Base-by-base conservation (phyloP, 2,797 vertebrate species). In the Parotocinclus haroldoi region DNA sequence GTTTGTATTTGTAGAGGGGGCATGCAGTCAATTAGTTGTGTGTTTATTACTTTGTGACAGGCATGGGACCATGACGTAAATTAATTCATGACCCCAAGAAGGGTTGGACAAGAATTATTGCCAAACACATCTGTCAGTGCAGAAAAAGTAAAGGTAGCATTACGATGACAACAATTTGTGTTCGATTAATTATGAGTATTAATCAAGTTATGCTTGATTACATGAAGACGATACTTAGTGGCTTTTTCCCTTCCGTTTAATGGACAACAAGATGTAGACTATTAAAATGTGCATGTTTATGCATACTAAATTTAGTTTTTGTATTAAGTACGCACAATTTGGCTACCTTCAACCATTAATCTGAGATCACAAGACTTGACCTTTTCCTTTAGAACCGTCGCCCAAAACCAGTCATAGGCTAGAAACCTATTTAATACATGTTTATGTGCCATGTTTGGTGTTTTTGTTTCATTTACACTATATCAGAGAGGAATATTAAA, bases 21-120 rank as follows among this genome's bases (percentile, higher is more conserved):
- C 75, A 68, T 58, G 86, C 87, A 88, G 88, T 88, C 89, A 89
- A 88, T 91, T 91, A 88, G 87, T 87, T 86, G 81, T 84, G 81
- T 88, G 85, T 89, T 89, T 91, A 90, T 91, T 90, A 89, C 87
- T 86, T 87, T 88, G 85, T 91, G 90, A 90, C 89, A 91, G 86
- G 82, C 84, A 84, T 86, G 84, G 84, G 88, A 87, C 85, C 87
- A 86, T 85, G 45, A 11, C 3, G 86, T 84, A 90, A 86, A 91
- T 90, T 89, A 90, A 88, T 89, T 87, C 86, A 82, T 87, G 86
- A 87, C 86, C 89, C 89, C 86, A 83, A 81, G 84, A 88, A 88
- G 82, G 84, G 89, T 85, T 85, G 84, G 82, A 89, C 87, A 87
- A 86, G 85, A 84, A 89, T 87, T 87, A 89, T 79, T 84, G 83